These are phyloP conservation scores for Wiebesia pumilae DNA, from an alignment of 1,140 invertebrate species.

Conservation along the genomic window DNA sequence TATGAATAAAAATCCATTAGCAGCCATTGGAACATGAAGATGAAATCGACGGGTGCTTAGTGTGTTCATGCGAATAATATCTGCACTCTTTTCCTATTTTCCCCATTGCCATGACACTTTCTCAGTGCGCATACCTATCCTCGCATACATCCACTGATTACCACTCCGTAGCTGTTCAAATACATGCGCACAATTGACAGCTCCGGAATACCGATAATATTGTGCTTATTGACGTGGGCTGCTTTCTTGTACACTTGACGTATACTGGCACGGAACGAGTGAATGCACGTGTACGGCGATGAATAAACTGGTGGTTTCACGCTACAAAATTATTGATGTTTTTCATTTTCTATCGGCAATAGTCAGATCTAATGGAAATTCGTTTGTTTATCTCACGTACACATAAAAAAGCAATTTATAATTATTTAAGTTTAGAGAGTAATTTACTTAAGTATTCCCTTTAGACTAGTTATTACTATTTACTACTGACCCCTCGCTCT, in stretches of 20 bases:
- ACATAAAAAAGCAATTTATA: not conserved
- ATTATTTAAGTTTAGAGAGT: not conserved
- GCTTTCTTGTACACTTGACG: no score
- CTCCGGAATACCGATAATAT: slow-evolving; percentile 53
- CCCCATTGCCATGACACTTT: no score
- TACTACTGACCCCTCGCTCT: not conserved
- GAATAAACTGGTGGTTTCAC: not conserved
- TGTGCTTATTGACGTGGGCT: slow-evolving; percentile 42
- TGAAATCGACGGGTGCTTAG: no score
- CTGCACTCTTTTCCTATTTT: not conserved
- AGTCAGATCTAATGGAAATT: slow-evolving; percentile 31
- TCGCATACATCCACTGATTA: slow-evolving; percentile 47
- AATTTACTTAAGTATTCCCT: not conserved
- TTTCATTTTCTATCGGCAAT: not conserved
- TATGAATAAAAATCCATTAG: not conserved
- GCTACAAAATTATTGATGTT: slow-evolving; percentile 1
- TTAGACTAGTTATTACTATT: not conserved
- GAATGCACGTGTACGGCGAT: not conserved
- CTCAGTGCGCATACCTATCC: not conserved
- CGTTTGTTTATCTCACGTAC: slow-evolving; percentile 25
- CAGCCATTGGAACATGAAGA: no score
- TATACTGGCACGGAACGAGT: not conserved
- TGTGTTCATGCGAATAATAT: no score
- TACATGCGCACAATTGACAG: slow-evolving; percentile 20
- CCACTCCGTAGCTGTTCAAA: slow-evolving; percentile 63